A percentile compares a stretch with the other conserved stretches of the same genome.
These are phyloP conservation scores for Rhizomys pruinosus DNA, from an alignment of 2,113 vertebrate genomes.

Conservation along the genomic window DNA sequence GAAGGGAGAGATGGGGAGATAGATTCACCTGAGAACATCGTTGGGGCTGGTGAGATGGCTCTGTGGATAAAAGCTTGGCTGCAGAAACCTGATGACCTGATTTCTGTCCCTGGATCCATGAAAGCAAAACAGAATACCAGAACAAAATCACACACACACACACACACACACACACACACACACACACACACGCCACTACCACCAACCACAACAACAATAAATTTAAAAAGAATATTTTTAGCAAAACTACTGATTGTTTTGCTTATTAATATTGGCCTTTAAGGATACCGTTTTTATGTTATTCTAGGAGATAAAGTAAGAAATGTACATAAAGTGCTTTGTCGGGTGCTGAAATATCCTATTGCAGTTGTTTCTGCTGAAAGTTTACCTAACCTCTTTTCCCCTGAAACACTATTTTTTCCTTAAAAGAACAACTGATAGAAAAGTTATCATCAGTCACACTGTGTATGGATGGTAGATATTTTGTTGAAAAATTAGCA, in stretches of 20 bases:
- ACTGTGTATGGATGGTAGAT: not conserved
- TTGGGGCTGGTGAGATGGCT: no score
- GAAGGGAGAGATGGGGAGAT: not conserved
- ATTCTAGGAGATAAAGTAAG: not conserved
- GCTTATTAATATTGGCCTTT: not conserved
- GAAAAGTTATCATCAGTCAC: not conserved
- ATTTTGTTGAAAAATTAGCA: slow-evolving; percentile 29
- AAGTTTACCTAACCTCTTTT: not conserved
- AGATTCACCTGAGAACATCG: not conserved
- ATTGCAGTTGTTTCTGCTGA: not conserved
- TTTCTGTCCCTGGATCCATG: not conserved
- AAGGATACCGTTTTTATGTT: not conserved
- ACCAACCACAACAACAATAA: not conserved
- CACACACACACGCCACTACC: no score
- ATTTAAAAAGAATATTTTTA: not conserved
- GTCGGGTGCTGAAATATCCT: not conserved
- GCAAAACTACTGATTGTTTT: not conserved
- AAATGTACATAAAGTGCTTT: not conserved
- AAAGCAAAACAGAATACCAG: not conserved
- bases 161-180: no score
- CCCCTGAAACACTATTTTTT: not conserved
- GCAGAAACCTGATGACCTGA: not conserved
- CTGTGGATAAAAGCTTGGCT: not conserved
- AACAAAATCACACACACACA: not conserved
- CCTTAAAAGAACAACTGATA: slow-evolving; percentile 28